Base-by-base conservation (phyloP, 92 coral and sea anemone species). In the Zoanthus solanderi region DNA sequence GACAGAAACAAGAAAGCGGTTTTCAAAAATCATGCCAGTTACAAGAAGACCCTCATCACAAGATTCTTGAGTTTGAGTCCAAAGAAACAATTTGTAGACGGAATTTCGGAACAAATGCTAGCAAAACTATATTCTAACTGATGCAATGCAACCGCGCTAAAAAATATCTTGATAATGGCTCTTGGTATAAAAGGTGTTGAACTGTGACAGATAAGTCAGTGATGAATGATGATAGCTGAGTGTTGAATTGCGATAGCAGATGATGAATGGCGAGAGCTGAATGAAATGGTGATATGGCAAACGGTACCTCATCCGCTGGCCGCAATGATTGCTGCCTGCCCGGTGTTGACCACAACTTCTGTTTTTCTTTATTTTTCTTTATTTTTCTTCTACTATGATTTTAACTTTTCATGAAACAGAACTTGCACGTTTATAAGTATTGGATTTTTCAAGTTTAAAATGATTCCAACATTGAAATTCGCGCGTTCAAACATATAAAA, bases 321-420 rank as follows among this genome's bases (percentile, higher is more conserved):
- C 4, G 3, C 42, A 46, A 47, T 12, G 63, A 65, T n/a, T 81
- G 85, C 85, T 81, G 44, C 85, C 85, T 81, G 75, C 75, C 85
- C 85, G 85, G 85, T 81, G 85, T 81, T 61, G 46, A 37, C 63
- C 34, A 45, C 37, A 10, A 5, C 37, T 32, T 28, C 28, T 18
- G 37, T 52, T 76, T 45, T 0, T 18, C 2, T 28, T 11, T 45
- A 5, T 75, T 10, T 12, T 9, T 15, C 5, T 73, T 11, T 6
- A 72, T 3, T 28, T 47, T 75, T 17, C 6, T 63, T 63, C n/a
- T 63, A 6, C 17, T n/a, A 4, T 5, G 17, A 7, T 17, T 17
- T 17, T 63, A n/a, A 7, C n/a, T 17, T 63, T 17, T 63, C 32
- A 6, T 63, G 23, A 5, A 60, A 60, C 29, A 15, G 17, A 11